Evolutionary conservation across 2,113 vertebrate genomes (phyloP).

Genomic region (Ptilorrhoa leucosticta): DNA sequence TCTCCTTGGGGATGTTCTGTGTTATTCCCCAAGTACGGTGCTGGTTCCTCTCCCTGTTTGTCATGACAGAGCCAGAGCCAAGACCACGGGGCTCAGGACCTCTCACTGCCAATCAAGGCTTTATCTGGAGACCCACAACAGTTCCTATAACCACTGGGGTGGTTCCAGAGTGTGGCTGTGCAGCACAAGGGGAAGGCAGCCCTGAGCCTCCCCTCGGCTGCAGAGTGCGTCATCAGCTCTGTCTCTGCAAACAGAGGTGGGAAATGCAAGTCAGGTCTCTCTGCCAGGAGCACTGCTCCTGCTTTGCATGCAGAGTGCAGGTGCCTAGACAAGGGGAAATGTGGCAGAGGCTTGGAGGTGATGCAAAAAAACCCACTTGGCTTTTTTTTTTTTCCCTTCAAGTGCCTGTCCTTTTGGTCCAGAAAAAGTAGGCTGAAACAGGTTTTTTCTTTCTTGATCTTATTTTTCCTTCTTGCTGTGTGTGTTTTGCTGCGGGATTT

Average conservation of each 20-base stretch:
- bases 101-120: not conserved
- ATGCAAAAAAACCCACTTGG: not conserved
- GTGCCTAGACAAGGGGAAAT: not conserved
- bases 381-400: too few relatives aligned
- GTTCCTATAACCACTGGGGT: rapidly evolving
- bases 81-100: rapidly evolving
- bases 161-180: not conserved
- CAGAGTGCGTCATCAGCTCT: not conserved
- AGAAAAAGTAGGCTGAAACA: not conserved
- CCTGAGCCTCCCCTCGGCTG: not conserved
- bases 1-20: not conserved
- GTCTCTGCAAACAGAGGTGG: not conserved
- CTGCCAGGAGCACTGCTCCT: not conserved
- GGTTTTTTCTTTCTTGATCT: not conserved
- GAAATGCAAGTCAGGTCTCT: not conserved
- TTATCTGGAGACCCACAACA: not conserved
- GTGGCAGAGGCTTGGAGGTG: not conserved
- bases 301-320: not conserved
- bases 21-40: rapidly evolving
- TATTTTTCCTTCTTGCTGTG: not conserved
- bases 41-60: not conserved
- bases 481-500: not conserved
- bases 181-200: not conserved
- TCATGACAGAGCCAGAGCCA: not conserved
- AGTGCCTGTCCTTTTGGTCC: not conserved